Conservation (phyloP, 2,113 vertebrate species). For the Apeltes quadracus region DNA sequence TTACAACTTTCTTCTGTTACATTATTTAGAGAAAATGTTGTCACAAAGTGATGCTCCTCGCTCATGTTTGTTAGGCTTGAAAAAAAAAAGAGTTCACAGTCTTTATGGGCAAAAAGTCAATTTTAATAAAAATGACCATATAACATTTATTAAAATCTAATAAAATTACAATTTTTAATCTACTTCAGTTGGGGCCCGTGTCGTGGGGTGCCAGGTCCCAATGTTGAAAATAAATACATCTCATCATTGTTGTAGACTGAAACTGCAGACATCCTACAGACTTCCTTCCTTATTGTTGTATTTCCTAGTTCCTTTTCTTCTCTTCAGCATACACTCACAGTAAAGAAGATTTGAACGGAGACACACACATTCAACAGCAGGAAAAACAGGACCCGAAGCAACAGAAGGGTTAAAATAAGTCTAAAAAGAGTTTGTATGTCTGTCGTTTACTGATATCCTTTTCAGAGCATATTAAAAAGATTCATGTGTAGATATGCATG, state of each 20-base stretch:
- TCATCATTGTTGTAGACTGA: conserved; percentile 49
- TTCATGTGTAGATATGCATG: conserved; percentile 24
- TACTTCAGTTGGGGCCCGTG: conserved; percentile 70
- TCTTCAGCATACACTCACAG: conserved; percentile 52
- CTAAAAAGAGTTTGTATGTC: conserved; percentile 19
- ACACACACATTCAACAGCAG: conserved; percentile 66
- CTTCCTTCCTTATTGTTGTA: conserved; percentile 34
- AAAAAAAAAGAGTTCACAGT: background rate
- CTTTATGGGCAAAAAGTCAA: conserved; percentile 75
- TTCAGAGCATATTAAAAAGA: conserved; percentile 28
- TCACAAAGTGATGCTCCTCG: background rate
- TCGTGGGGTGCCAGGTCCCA: conserved; percentile 67
- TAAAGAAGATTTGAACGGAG: conserved; percentile 65
- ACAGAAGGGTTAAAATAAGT: conserved; percentile 49
- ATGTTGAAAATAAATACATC: conserved; percentile 82
- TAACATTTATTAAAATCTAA: conserved; percentile 86
- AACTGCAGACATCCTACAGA: conserved; percentile 48
- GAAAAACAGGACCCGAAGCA: conserved; percentile 56
- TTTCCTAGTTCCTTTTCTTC: conserved; percentile 71
- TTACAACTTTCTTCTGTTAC: background rate
- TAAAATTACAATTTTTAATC: conserved; percentile 82
- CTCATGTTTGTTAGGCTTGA: background rate
- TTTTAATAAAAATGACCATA: conserved; percentile 87
- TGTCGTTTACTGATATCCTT: conserved; percentile 19
- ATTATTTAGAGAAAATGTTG: background rate